Evolutionary conservation across 1,140 invertebrate species (phyloP).

Genomic region (Neoseiulus cucumeris): DNA sequence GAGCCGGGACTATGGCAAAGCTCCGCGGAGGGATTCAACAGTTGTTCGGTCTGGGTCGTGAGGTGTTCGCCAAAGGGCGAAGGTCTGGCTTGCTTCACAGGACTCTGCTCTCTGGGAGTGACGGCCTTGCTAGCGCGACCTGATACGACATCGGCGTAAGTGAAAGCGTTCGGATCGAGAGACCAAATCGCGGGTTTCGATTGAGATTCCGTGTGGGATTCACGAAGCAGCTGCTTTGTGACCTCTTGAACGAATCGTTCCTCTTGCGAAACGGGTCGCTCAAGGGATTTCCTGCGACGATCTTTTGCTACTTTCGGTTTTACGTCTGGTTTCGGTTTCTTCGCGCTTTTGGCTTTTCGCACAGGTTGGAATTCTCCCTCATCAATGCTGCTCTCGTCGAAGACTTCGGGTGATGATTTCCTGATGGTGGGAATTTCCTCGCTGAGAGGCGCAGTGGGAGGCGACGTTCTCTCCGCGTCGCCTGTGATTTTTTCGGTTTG

Average conservation of each 20-base stretch:
- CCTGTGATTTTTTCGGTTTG: too few relatives aligned
- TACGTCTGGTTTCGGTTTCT: background rate
- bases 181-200: background rate
- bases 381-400: too few relatives aligned
- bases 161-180: background rate
- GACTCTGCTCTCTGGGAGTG: constrained; percentile 1
- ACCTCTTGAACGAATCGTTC: constrained; percentile 1
- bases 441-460: too few relatives aligned
- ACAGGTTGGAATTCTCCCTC: background rate
- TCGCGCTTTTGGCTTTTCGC: too few relatives aligned
- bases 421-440: too few relatives aligned
- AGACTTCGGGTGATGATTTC: too few relatives aligned
- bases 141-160: constrained; percentile 2
- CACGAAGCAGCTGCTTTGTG: background rate
- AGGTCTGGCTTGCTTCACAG: background rate
- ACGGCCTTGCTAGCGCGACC: background rate
- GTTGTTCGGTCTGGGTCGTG: background rate
- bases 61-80: background rate
- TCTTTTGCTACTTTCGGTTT: background rate
- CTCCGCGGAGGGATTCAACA: too few relatives aligned
- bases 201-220: background rate
- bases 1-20: too few relatives aligned
- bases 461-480: too few relatives aligned
- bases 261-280: background rate
- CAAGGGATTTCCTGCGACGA: background rate